Conservation (phyloP, 1,140 invertebrate species). For the Heliothis subflexa region DNA sequence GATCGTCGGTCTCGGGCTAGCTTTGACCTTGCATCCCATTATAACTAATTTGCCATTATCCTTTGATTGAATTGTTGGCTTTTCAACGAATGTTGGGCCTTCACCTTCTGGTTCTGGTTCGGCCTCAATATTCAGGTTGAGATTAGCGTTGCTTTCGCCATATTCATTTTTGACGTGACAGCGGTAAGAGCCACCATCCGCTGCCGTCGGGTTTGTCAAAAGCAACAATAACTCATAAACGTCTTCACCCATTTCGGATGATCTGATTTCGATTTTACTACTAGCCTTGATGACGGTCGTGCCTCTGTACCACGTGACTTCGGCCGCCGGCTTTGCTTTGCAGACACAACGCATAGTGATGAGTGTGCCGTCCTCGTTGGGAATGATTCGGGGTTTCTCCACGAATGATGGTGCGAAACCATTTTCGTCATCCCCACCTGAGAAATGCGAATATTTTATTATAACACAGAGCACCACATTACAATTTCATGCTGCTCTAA, state of each 20-base stretch:
- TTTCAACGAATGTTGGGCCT: slow-evolving; percentile 99
- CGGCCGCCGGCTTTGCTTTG: slow-evolving; percentile 96
- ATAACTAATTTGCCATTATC: slow-evolving; percentile 98
- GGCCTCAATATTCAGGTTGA: slow-evolving; percentile 99
- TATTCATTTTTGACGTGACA: slow-evolving; percentile 98
- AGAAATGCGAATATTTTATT: slow-evolving; percentile 51
- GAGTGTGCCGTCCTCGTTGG: slow-evolving; percentile 97
- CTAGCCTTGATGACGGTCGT: slow-evolving; percentile 94
- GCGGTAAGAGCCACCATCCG: slow-evolving; percentile 98
- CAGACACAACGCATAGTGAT: slow-evolving; percentile 98
- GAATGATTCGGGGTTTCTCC: slow-evolving; percentile 98
- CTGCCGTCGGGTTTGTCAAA: slow-evolving; percentile 95
- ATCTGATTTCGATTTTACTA: slow-evolving; percentile 94
- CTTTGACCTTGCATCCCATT: slow-evolving; percentile 98
- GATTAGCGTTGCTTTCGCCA: slow-evolving; percentile 99
- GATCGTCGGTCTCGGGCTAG: slow-evolving; percentile 97
- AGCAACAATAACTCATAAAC: slow-evolving; percentile 94
- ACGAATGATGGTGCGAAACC: slow-evolving; percentile 97
- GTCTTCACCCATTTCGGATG: slow-evolving; percentile 92
- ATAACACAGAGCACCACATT: slow-evolving; percentile 32
- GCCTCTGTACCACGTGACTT: slow-evolving; percentile 96
- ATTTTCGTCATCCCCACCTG: slow-evolving; percentile 95
- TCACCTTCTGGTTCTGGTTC: slow-evolving; percentile 96
- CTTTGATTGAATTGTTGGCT: slow-evolving; percentile 97
- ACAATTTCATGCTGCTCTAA: slow-evolving; percentile 73